Base-by-base conservation (phyloP, 2,113 vertebrate species). In the Lepus americanus region DNA sequence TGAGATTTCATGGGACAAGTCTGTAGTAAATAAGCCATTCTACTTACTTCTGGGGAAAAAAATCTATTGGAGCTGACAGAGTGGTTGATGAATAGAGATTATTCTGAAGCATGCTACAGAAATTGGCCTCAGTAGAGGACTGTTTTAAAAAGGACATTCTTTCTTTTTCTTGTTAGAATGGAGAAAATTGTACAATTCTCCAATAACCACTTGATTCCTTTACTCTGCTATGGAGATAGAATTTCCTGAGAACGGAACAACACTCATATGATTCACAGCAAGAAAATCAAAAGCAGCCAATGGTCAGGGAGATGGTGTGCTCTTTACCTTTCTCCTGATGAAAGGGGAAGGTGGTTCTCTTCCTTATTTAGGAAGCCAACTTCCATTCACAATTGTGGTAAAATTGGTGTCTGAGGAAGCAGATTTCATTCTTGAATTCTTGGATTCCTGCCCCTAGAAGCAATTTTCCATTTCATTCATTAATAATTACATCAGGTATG, bases 71-170 rank as follows among this genome's bases (percentile, higher is more conserved):
- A 87, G 93, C n/a, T 95, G 92, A 96, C 80, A 94, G 63, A 92
- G 78, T 36, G 11, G 73, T 94, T 95, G 92, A 95, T 92, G 74
- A 97, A 89, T 70, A 90, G 90, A 96, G 87, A 92, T 92, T 95
- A 95, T 97, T 97, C 95, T 92, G 82, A 95, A 88, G 51, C 89
- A 51, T 90, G n/a, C 59, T 89, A 20, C 53, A 92, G 74, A 95
- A 92, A 95, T n/a, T 86, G 86, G 66, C 27, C 82, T 82, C 49
- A n/a, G 51, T 76, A 53, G 39, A 79, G 22, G 22, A 44, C 10
- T 67, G 81, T 69, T 61, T 63, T 90, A 3, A n/a, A 84, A 95
- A 94, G 70, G 25, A 86, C 16, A 51, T 86, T 92, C 85, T 96
- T 92, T 22, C 31, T 17, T 61, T 89, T 79, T 78, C 5, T 64